Base-by-base conservation (phyloP, 2,888 invertebrate species). In the Leptodirus hochenwartii region DNA sequence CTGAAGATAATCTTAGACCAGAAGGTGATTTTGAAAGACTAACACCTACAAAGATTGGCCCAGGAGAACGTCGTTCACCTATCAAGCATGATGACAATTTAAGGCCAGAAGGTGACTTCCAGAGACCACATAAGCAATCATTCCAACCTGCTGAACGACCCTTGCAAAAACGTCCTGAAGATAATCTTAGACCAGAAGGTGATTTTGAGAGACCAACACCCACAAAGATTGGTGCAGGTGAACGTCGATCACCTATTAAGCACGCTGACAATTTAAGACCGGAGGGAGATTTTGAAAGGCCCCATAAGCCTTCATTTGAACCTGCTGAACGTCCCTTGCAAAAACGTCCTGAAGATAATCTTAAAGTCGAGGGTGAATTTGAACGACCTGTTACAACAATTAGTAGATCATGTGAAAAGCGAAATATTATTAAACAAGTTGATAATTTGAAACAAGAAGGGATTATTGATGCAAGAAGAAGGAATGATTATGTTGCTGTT, bases 391-490 rank as follows among this genome's bases (percentile, higher is more conserved):
- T 47, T 4, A 45, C 41, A 37, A 36, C 43, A 28, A 41, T n/a
- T n/a, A n/a, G n/a, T n/a, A n/a, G n/a, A n/a, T n/a, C n/a, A n/a
- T n/a, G 51, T 15, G 76, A 77, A 44, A 57, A 70, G 32, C 62
- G 64, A 3, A 64, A 69, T 34, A 51, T 71, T 2, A 61, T 43
- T 30, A 53, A 25, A 43, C 66, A 63, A 30, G 59, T 61, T 32
- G 74, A 74, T 40, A 61, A 61, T 41, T 46, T 61, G 14, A 45
- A 44, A 36, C 56, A 65, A 5, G 69, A 71, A 54, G 71, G 66
- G 8, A 58, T 69, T 51, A 47, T 33, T 38, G 62, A 61, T 46
- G 54, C 50, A 34, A 48, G 53, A 37, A 56, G 54, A 37, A 59
- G 59, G 41, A 60, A 66, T 49, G 58, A 67, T 45, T 60, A 66